Evolutionary conservation across 2,888 invertebrate genomes (phyloP), one percentile per base, ranked within the genome.

Genomic region (Hydrotaea cyrtoneurina): DNA sequence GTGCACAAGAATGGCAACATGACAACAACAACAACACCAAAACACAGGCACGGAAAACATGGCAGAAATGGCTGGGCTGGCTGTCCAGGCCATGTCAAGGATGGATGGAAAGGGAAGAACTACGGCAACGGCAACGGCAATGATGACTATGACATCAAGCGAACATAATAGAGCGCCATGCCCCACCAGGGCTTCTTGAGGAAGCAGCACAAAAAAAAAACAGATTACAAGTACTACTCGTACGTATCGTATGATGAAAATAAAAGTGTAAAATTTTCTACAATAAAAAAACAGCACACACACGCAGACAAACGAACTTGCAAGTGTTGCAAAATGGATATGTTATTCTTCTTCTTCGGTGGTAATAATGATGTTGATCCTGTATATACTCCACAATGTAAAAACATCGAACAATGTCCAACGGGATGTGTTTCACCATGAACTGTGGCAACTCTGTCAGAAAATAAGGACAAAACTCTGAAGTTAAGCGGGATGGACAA

Each of bases 91-190:
- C 50, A n/a, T 50, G 50, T 50, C 50, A 50, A 50, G 50, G 15
- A 50, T 50, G 50, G 50, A n/a, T 50, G 50, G n/a, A 2, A 15
- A 23, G 59, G 23, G 15, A 23, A 23, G 55, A 59, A 26, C 26
- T 59, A 15, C 10, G 55, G 23, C 21, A 55, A 55, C 59, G 59
- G 10, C 11, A 26, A 59, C 7, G 31, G 31, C 31, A n/a, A n/a
- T 11, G 23, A 59, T 26, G 59, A 15, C 59, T 2, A 59, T 23
- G 59, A 50, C 7, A 50, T 23, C 59, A 59, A 59, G 59, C 23
- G 26, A 59, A 59, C 59, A 23, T 59, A 59, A 59, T 66, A 62
- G 64, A 73, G 55, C 79, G 73, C 73, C 64, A 73, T 59, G 59
- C 26, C 50, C 13, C 59, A 59, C 59, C 59, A 59, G 21, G 59